phyloP scores from a whole-genome alignment of 1,140 invertebrate genomes.

The Maconellicoccus hirsutus region DNA sequence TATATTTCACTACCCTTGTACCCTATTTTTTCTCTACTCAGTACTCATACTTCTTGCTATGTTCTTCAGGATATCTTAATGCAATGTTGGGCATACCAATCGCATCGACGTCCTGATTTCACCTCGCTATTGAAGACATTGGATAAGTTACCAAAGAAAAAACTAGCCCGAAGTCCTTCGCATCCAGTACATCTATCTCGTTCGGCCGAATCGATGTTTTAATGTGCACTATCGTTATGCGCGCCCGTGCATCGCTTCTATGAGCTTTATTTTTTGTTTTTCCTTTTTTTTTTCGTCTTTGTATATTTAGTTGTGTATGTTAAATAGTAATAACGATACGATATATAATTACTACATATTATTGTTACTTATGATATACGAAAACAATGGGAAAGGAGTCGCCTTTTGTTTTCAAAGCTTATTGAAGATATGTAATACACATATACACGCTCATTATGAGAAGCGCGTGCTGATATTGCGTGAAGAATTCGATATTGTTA shows the following conservation, averaged over 20 bases:
- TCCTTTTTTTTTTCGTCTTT: background rate
- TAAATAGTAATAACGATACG: background rate
- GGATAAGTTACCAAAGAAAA: slow-evolving; percentile 83
- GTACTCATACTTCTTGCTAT: too few relatives aligned
- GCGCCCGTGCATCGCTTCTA: slow-evolving; percentile 14
- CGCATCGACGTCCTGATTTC: slow-evolving; percentile 80
- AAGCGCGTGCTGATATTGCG: background rate
- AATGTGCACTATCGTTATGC: slow-evolving; percentile 22
- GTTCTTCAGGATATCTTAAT: slow-evolving; percentile 77
- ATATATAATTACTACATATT: slow-evolving; percentile 3
- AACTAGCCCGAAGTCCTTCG: slow-evolving; percentile 89
- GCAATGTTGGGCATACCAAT: slow-evolving; percentile 85
- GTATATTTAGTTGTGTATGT: background rate
- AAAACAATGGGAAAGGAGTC: too few relatives aligned
- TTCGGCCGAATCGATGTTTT: slow-evolving; percentile 86
- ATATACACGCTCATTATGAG: background rate
- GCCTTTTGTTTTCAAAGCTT: background rate
- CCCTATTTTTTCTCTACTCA: too few relatives aligned
- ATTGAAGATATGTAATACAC: background rate
- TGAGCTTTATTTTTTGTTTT: slow-evolving; percentile 3
- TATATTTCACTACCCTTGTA: too few relatives aligned
- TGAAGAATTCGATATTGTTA: background rate
- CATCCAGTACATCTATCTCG: slow-evolving; percentile 89
- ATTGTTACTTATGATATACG: too few relatives aligned
- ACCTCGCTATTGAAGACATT: slow-evolving; percentile 68